These are phyloP conservation scores for Campylomormyrus numenius DNA, from an alignment of 2,113 vertebrate species.

Conservation along the genomic window DNA sequence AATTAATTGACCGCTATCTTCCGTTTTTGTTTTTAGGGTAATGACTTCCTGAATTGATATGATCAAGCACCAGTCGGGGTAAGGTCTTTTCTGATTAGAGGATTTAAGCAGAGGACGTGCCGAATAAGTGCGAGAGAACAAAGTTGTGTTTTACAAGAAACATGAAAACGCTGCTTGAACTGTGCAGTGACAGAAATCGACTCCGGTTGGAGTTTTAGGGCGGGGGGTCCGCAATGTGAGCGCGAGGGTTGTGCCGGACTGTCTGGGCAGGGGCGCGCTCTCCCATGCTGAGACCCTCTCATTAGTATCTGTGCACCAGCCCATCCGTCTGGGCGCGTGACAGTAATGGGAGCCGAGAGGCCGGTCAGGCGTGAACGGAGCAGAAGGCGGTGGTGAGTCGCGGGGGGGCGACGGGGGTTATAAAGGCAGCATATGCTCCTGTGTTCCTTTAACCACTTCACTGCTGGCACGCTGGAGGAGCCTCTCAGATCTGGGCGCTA, in stretches of 20 bases:
- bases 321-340: constrained; percentile 31
- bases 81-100: not conserved
- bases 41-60: not conserved
- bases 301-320: constrained; percentile 30
- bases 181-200: not conserved
- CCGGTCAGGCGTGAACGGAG: constrained; percentile 26
- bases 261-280: constrained; percentile 1
- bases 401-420: not conserved
- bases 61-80: not conserved
- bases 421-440: constrained; percentile 20
- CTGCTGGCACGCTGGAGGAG: not conserved
- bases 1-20: not conserved
- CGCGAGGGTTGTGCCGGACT: constrained; percentile 22
- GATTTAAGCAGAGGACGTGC: not conserved
- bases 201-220: not conserved
- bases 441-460: constrained; percentile 1
- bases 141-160: not conserved
- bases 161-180: not conserved
- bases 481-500: not conserved
- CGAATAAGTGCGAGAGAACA: not conserved
- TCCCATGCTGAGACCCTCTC: constrained; percentile 29
- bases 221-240: not conserved
- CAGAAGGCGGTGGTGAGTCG: constrained; percentile 8
- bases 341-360: constrained; percentile 31
- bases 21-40: not conserved